Base-by-base conservation (phyloP, 2,797 vertebrate species). In the Dendrocincla tyrannina region DNA sequence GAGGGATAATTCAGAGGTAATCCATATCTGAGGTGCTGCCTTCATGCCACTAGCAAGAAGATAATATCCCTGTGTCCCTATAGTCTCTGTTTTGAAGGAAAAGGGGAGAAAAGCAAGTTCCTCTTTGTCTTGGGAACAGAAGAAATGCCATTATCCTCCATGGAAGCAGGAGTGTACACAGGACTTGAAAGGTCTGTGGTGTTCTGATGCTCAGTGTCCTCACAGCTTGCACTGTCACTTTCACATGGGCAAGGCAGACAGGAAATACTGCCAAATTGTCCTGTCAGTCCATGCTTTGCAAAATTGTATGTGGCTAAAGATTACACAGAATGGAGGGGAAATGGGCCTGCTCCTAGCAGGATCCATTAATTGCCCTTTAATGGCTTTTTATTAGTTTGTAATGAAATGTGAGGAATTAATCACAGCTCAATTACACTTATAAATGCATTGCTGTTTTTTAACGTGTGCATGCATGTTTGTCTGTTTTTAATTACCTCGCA, bases 331-430 rank as follows among this genome's bases (percentile, higher is more conserved):
- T 25, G 44, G 70, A 79, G 89, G 39, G 62, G 64, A 47, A 18
- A 27, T 0, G 1, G 72, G 64, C 60, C 66, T 67, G 89, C 72
- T 91, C 33, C 80, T 66, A 49, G 69, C 73, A 92, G 66, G 69
- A 78, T 81, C 58, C 76, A 44, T 78, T 89, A 69, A 52, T 49
- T 85, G 87, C 42, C 46, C 50, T 58, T 44, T 58, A 86, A 75
- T 73, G 62, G 69, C 37, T 77, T 94, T 91, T 85, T 87, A 89
- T 81, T 77, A 81, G 64, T 73, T 93, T 52, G 63, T 80, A 96
- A 93, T 81, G 69, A 93, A 94, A 90, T 74, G 50, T n/a, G 33
- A 88, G 27, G 55, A 86, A 88, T 93, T 90, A 91, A 89, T 91
- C 95, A 62, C 75, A 73, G 50, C 62, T 88, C 76, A 89, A 60